Base-by-base conservation (phyloP, 2,797 vertebrate genomes). In the Cheirogaleus major region DNA sequence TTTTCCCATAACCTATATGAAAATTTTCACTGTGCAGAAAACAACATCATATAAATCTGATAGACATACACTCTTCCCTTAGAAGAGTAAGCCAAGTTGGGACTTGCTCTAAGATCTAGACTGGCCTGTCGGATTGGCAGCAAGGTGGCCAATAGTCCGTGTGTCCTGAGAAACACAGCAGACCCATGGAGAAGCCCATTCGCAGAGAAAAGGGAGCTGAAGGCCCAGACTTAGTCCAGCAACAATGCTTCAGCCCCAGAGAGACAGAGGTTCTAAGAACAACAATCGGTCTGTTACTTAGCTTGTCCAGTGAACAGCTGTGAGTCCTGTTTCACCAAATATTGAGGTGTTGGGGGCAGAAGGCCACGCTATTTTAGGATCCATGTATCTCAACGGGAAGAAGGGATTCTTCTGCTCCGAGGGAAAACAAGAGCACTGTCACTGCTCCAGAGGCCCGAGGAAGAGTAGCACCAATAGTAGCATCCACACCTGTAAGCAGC, bases 1-100 rank as follows among this genome's bases (percentile, higher is more conserved):
- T 86, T 75, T 95, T 85, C 41, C 75, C 86, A 89, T 63, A 79
- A 93, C 69, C 55, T 65, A 79, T 70, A 89, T 86, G 80, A 94
- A 92, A 91, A 92, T 30, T 73, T 65, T 81, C 79, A 50, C 55
- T 85, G 25, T 75, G 65, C 15, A 72, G 23, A 91, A 75, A 96
- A 91, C 50, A 85, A 86, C 43, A 93, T 43, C 59, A 55, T 83
- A 76, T 59, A 75, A 84, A 80, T 59, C n/a, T 85, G 43, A 83
- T 32, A 85, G 38, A 35, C 41, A 9, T 84, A 73, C 69, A 41
- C 32, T 85, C 41, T 92, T 83, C 67, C 78, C 79, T 92, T 76
- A 41, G 35, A 92, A 38, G 55, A 85, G 12, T 45, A 82, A 63
- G 63, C 63, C 9, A 35, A 63, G 20, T 88, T 92, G 72, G 38